A percentile compares a stretch with the other conserved stretches of the same genome.
These are phyloP conservation scores for Corella eumyota DNA, from an alignment of 23 tunicate genomes.

Conservation along the genomic window DNA sequence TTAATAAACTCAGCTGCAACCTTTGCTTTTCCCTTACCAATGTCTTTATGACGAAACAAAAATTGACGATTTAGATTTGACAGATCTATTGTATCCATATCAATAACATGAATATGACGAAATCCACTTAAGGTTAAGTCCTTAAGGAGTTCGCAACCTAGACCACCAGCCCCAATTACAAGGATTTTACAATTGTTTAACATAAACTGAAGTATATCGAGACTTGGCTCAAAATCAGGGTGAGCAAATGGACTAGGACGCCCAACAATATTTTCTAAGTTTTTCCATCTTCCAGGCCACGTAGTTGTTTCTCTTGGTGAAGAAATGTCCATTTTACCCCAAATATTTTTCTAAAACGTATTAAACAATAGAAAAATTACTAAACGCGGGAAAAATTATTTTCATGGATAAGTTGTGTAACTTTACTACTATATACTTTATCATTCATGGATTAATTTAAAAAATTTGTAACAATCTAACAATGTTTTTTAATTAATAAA, in stretches of 20 bases:
- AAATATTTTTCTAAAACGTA: too few species aligned
- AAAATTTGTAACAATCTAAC: too few species aligned
- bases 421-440: too few species aligned
- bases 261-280: slow-evolving; percentile 46
- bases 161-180: slow-evolving; percentile 94
- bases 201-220: slow-evolving; percentile 52
- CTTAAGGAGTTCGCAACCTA: slow-evolving; percentile 93
- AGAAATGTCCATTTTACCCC: too few species aligned
- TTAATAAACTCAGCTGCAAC: slow-evolving; percentile 86
- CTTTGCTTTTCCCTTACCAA: slow-evolving; percentile 69
- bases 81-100: slow-evolving; percentile 95
- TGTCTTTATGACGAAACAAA: slow-evolving; percentile 65
- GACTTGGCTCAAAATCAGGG: slow-evolving; percentile 86
- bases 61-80: slow-evolving; percentile 92
- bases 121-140: slow-evolving; percentile 60
- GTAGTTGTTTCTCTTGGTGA: too few species aligned
- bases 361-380: too few species aligned
- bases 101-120: slow-evolving; percentile 74
- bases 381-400: too few species aligned
- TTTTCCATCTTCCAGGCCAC: slow-evolving; percentile 69
- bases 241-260: slow-evolving; percentile 66
- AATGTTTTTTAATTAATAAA: too few species aligned
- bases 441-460: too few species aligned
- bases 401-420: too few species aligned
- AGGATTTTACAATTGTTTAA: slow-evolving; percentile 40